Conservation (phyloP, 2,113 vertebrate species). For the Amblyornis subalaris region DNA sequence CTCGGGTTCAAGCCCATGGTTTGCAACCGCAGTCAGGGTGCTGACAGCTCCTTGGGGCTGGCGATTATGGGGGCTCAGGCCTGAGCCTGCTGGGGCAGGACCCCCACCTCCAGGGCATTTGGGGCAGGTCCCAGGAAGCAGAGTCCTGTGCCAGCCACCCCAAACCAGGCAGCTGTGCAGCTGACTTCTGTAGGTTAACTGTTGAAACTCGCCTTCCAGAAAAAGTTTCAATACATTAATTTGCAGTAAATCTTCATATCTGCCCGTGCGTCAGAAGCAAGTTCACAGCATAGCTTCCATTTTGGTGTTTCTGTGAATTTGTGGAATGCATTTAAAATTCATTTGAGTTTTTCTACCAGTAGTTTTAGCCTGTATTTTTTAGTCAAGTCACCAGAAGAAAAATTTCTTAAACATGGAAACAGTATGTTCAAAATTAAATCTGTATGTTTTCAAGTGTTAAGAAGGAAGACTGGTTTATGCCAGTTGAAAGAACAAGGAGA, state of each 20-base stretch:
- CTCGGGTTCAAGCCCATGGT: not conserved
- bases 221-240: not conserved
- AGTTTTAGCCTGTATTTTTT: not conserved
- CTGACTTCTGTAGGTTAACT: not conserved
- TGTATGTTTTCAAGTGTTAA: not conserved
- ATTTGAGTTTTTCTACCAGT: not conserved
- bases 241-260: not conserved
- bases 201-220: not conserved
- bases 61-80: fast-evolving
- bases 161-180: not conserved
- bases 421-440: not conserved
- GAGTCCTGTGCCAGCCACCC: not conserved
- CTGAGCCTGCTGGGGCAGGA: not conserved
- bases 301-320: not conserved
- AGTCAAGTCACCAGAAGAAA: not conserved
- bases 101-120: not conserved
- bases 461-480: not conserved
- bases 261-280: not conserved
- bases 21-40: not conserved
- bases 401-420: not conserved
- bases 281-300: not conserved
- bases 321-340: not conserved
- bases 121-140: fast-evolving
- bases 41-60: not conserved
- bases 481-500: not conserved